These are phyloP conservation scores for Pseudochirops corinnae DNA, from an alignment of 2,797 vertebrate species.

Conservation along the genomic window DNA sequence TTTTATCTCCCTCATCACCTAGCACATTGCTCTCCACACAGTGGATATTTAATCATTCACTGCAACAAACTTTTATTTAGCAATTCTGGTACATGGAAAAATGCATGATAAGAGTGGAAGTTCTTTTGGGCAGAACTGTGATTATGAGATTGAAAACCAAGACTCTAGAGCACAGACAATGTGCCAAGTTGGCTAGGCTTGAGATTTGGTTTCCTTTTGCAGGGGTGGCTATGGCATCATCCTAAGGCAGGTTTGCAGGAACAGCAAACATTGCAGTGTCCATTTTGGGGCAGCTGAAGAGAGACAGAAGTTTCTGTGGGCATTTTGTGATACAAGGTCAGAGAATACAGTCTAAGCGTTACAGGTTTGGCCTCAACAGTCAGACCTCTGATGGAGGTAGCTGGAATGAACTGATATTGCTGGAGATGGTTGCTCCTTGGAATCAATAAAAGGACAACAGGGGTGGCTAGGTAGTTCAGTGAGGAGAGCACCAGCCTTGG, in stretches of 20 bases:
- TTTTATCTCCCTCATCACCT: background rate
- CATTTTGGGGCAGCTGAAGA: background rate
- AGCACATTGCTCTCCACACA: background rate
- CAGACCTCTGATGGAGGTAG: background rate
- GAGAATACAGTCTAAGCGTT: background rate
- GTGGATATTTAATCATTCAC: background rate
- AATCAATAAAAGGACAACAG: background rate
- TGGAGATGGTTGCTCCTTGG: background rate
- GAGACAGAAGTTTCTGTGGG: background rate
- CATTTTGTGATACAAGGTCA: background rate
- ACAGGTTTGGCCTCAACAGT: background rate
- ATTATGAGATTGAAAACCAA: background rate
- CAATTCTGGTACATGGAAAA: background rate
- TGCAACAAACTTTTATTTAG: background rate
- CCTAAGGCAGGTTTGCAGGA: background rate
- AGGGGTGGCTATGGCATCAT: background rate
- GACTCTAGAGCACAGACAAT: background rate
- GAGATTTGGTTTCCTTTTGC: background rate
- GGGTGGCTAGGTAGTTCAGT: too few relatives aligned
- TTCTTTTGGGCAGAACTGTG: background rate
- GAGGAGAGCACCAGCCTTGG: too few relatives aligned
- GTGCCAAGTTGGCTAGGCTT: background rate
- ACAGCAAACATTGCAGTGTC: background rate
- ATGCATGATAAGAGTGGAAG: background rate
- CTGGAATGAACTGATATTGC: background rate